phyloP scores from a whole-genome alignment of 2,888 invertebrate genomes.

The Eupithecia inturbata region DNA sequence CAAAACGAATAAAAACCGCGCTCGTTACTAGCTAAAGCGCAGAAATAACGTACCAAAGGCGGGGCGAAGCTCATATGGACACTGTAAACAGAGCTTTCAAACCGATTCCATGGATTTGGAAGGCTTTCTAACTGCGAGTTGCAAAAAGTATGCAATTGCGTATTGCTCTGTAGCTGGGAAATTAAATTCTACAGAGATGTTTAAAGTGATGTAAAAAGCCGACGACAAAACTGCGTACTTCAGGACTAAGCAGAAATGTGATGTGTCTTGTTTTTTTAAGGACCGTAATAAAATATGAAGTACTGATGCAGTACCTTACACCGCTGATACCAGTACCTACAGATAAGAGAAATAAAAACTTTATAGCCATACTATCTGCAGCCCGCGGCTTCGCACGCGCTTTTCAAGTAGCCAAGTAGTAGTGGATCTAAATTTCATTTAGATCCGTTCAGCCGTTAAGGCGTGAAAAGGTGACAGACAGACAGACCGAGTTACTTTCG shows the following conservation, averaged over 20 bases:
- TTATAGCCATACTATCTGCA: neutral
- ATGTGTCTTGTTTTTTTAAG: neutral
- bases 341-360: neutral
- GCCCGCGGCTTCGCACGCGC: too few species aligned
- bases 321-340: neutral
- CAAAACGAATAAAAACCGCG: slow-evolving; percentile 36
- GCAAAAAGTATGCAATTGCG: neutral
- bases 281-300: neutral
- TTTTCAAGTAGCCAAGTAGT: too few species aligned
- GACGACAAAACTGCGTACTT: neutral
- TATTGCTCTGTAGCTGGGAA: neutral
- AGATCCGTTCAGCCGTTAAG: too few species aligned
- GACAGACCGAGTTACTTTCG: too few species aligned
- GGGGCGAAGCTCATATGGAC: slow-evolving; percentile 12
- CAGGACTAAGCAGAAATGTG: neutral
- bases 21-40: slow-evolving; percentile 37
- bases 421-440: too few species aligned
- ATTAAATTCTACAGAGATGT: neutral
- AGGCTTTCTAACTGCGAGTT: neutral
- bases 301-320: neutral
- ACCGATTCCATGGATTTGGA: neutral
- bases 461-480: too few species aligned
- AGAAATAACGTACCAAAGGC: neutral
- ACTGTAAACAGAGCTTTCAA: slow-evolving; percentile 8
- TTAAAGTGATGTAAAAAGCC: neutral